A percentile compares a stretch with the other conserved stretches of the same genome.
phyloP scores from a whole-genome alignment of 64 coral and sea anemone genomes.

The Montipora foliosa region DNA sequence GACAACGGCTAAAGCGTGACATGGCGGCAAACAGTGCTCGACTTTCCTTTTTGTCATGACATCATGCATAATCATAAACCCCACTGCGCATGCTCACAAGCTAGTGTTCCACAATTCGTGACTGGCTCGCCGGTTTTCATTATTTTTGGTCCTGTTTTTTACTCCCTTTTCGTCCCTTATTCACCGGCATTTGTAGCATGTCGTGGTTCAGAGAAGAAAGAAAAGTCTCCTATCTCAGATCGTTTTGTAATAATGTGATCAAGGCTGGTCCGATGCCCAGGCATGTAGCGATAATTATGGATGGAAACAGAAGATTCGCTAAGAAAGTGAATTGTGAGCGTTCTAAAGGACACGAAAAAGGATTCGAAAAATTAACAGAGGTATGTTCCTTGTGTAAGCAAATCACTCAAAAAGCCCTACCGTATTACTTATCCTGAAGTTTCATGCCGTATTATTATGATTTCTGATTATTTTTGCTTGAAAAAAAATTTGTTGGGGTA shows the following conservation, averaged over 20 bases:
- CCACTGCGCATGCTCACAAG: slow-evolving; percentile 33
- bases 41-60: slow-evolving; percentile 96
- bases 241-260: slow-evolving; percentile 95
- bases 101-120: slow-evolving; percentile 5
- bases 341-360: slow-evolving; percentile 98
- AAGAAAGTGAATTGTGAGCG: slow-evolving; percentile 92
- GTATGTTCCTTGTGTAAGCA: slow-evolving; percentile 19
- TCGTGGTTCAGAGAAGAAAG: slow-evolving; percentile 83
- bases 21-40: slow-evolving; percentile 94
- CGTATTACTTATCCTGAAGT: not conserved
- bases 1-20: slow-evolving; percentile 98
- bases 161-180: not conserved
- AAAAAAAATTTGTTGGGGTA: not conserved
- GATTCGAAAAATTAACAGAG: slow-evolving; percentile 95
- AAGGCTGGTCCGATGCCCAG: slow-evolving; percentile 90
- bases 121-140: not conserved
- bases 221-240: slow-evolving; percentile 75
- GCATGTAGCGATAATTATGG: slow-evolving; percentile 99
- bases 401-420: not conserved
- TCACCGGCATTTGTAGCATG: slow-evolving; percentile 35
- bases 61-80: slow-evolving; percentile 77
- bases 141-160: not conserved
- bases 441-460: not conserved
- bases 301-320: slow-evolving; percentile 95
- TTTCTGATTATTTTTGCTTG: too few relatives aligned